phyloP scores from a whole-genome alignment of 2,888 invertebrate species.

The Petrolisthes manimaculis region DNA sequence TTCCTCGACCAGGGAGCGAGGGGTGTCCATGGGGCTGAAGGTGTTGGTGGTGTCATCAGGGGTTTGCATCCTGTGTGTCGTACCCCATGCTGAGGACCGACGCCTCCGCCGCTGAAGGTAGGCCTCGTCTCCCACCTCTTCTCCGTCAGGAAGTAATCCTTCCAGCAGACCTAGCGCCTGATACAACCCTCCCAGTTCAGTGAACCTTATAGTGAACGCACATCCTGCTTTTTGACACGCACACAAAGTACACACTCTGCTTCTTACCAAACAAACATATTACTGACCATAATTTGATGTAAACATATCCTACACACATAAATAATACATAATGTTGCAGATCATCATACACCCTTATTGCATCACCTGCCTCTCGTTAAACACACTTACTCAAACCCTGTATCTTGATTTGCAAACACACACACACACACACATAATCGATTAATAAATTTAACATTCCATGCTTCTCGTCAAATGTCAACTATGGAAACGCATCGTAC shows the following conservation, averaged over 20 bases:
- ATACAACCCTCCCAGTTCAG: slow-evolving; percentile 1
- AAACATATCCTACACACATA: too few relatives aligned
- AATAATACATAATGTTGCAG: too few relatives aligned
- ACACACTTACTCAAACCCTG: too few relatives aligned
- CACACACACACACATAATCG: not conserved
- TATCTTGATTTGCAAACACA: not conserved
- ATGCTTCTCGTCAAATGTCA: too few relatives aligned
- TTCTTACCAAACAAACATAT: too few relatives aligned
- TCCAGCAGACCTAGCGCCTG: slow-evolving; percentile 64
- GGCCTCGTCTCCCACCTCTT: slow-evolving; percentile 41
- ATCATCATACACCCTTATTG: too few relatives aligned
- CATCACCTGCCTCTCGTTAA: too few relatives aligned
- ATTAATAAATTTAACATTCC: not conserved
- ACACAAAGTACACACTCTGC: too few relatives aligned
- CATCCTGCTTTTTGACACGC: too few relatives aligned
- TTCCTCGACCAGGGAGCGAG: slow-evolving; percentile 46
- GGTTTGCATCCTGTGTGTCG: slow-evolving; percentile 25
- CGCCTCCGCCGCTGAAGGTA: slow-evolving; percentile 44
- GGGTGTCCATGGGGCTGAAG: slow-evolving; percentile 49
- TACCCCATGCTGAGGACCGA: slow-evolving; percentile 38
- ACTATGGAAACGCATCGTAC: too few relatives aligned
- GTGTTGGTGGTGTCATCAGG: slow-evolving; percentile 52
- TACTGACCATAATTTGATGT: too few relatives aligned
- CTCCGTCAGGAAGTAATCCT: slow-evolving; percentile 53
- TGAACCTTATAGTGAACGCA: not conserved